Percentiles rank a stretch among this genome's conserved stretches.
Evolutionary conservation across 1,140 invertebrate genomes (phyloP).

Genomic region (Eriosoma lanigerum): DNA sequence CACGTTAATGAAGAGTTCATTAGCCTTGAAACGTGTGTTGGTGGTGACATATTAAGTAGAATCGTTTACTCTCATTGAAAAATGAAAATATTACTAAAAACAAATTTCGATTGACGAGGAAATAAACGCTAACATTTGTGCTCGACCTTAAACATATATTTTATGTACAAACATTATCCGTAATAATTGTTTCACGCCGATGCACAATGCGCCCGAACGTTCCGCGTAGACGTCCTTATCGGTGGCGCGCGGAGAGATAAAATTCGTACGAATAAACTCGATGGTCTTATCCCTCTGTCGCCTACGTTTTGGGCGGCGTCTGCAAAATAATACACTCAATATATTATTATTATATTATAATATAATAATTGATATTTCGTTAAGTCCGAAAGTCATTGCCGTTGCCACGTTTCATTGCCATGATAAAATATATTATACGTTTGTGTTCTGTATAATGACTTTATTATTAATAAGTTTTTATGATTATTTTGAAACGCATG

Average conservation of each 20-base stretch:
- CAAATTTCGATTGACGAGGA: background rate
- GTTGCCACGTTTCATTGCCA: background rate
- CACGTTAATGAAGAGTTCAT: constrained; percentile 43
- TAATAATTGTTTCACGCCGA: background rate
- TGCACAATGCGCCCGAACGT: background rate
- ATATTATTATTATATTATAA: background rate
- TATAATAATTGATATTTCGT: background rate
- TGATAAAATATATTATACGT: no score
- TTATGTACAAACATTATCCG: no score
- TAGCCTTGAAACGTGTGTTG: constrained; percentile 36
- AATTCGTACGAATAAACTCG: constrained; percentile 33
- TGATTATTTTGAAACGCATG: no score
- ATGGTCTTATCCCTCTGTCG: background rate
- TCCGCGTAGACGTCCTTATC: constrained; percentile 41
- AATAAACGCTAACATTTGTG: background rate
- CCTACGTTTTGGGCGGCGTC: background rate
- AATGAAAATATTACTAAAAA: background rate
- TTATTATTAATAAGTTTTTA: no score
- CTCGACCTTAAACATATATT: no score
- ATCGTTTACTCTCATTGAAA: background rate
- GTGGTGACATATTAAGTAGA: background rate
- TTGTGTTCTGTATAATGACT: no score
- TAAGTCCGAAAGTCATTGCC: background rate
- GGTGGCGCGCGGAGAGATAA: constrained; percentile 19
- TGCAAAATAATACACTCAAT: background rate